These are phyloP conservation scores for Cheilosia pagana DNA, from an alignment of 2,888 invertebrate species.

Conservation along the genomic window DNA sequence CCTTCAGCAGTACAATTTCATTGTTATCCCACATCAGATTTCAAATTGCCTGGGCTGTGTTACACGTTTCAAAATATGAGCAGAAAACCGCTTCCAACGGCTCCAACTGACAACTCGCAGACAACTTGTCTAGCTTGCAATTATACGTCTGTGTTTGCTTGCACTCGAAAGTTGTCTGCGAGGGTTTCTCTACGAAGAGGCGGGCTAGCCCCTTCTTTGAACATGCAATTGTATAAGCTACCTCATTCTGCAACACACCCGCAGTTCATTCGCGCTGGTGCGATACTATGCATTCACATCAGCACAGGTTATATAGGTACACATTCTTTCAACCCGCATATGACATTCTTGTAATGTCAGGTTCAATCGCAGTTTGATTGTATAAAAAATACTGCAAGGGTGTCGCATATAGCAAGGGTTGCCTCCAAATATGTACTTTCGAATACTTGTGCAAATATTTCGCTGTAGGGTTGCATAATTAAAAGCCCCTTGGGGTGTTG, in stretches of 20 bases:
- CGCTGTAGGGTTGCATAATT: constrained; percentile 60
- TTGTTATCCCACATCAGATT: constrained; percentile 6
- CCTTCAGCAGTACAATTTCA: not conserved
- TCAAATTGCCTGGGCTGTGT: constrained; percentile 39
- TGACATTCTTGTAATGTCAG: constrained; percentile 45
- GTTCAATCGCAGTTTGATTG: constrained; percentile 54
- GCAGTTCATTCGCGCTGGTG: not conserved
- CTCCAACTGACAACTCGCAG: constrained; percentile 58
- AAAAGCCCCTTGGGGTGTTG: constrained; percentile 66
- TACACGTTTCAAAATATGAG: constrained; percentile 5
- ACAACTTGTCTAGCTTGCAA: constrained; percentile 64
- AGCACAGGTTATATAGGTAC: not conserved
- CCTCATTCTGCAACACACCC: constrained; percentile 10
- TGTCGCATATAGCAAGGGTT: constrained; percentile 12
- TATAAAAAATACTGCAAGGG: constrained; percentile 5
- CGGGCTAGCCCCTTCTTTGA: constrained; percentile 2
- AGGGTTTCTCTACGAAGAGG: not conserved
- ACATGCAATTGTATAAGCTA: constrained; percentile 34
- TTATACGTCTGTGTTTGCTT: constrained; percentile 28
- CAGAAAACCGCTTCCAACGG: constrained; percentile 29
- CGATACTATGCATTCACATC: constrained; percentile 6
- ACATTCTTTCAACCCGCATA: constrained; percentile 25
- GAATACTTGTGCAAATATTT: constrained; percentile 25
- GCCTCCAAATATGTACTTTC: not conserved
- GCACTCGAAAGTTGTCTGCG: constrained; percentile 23